Evolutionary conservation across 2,888 invertebrate species (phyloP).

Genomic region (Ormyrus thymus): DNA sequence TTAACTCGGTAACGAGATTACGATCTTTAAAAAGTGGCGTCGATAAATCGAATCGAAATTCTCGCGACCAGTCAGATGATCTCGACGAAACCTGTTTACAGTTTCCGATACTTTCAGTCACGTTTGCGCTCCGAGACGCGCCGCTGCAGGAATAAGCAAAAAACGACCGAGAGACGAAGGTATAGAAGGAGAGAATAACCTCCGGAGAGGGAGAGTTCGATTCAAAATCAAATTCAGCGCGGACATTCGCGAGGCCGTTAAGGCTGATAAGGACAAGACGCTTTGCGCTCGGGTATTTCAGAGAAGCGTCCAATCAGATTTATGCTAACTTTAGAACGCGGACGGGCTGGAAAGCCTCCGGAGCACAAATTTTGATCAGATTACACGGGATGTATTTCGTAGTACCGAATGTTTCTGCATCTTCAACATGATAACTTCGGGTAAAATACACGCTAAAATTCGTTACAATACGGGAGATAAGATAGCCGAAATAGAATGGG

Average conservation of each 20-base stretch:
- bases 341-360: slow-evolving; percentile 12
- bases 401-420: slow-evolving; percentile 48
- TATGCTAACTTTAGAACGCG: slow-evolving; percentile 39
- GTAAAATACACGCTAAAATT: slow-evolving; percentile 33
- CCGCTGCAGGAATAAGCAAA: slow-evolving; percentile 13
- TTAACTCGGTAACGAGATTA: slow-evolving; percentile 54
- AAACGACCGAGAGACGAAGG: background rate
- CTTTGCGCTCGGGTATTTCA: slow-evolving; percentile 36
- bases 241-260: slow-evolving; percentile 29
- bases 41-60: slow-evolving; percentile 58
- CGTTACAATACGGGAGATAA: slow-evolving; percentile 13
- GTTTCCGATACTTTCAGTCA: slow-evolving; percentile 55
- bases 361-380: slow-evolving; percentile 45
- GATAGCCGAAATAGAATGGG: slow-evolving; percentile 15
- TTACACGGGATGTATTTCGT: slow-evolving; percentile 4
- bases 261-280: slow-evolving; percentile 30
- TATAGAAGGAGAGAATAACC: background rate
- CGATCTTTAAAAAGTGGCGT: slow-evolving; percentile 55
- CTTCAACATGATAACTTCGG: slow-evolving; percentile 33
- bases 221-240: slow-evolving; percentile 46
- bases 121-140: slow-evolving; percentile 37
- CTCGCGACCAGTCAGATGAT: slow-evolving; percentile 50
- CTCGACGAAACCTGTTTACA: slow-evolving; percentile 55
- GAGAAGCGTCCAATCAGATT: slow-evolving; percentile 48
- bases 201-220: slow-evolving; percentile 1